phyloP scores from a whole-genome alignment of 2,888 invertebrate species.

The Sturmia bella region DNA sequence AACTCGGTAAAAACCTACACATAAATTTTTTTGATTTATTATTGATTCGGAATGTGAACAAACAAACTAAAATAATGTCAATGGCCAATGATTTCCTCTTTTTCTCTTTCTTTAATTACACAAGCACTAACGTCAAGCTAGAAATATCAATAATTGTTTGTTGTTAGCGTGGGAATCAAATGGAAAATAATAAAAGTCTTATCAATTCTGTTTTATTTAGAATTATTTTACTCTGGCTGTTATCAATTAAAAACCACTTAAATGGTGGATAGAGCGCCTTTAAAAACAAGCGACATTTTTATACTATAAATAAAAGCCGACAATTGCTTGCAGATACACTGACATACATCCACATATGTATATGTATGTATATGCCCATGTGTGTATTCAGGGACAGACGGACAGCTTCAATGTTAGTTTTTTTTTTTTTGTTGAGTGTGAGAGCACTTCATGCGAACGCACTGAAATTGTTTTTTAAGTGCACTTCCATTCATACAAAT shows the following conservation, averaged over 20 bases:
- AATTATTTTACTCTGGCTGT: slow-evolving; percentile 65
- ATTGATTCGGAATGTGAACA: slow-evolving; percentile 11
- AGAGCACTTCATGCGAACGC: slow-evolving; percentile 15
- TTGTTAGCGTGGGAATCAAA: slow-evolving; percentile 53
- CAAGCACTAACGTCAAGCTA: not conserved
- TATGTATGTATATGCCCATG: not conserved
- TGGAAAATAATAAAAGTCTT: slow-evolving; percentile 16
- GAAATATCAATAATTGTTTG: not conserved
- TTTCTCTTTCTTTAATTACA: not conserved
- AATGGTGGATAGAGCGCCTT: slow-evolving; percentile 71
- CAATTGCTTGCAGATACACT: slow-evolving; percentile 12
- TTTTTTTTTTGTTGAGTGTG: not conserved
- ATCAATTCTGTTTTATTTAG: slow-evolving; percentile 19
- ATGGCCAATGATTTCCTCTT: slow-evolving; percentile 48
- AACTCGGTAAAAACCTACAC: slow-evolving; percentile 14
- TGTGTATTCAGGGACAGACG: not conserved
- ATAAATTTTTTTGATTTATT: slow-evolving; percentile 5
- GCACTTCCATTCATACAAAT: slow-evolving; percentile 10
- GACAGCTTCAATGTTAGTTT: slow-evolving; percentile 1
- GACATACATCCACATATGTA: too few relatives aligned
- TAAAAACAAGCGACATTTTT: slow-evolving; percentile 51
- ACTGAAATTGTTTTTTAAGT: slow-evolving; percentile 37
- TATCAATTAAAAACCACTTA: slow-evolving; percentile 80
- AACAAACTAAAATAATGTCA: slow-evolving; percentile 31
- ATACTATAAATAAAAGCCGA: slow-evolving; percentile 55